phyloP scores from a whole-genome alignment of 1,140 invertebrate genomes.

The Philopotamus ludificatus region DNA sequence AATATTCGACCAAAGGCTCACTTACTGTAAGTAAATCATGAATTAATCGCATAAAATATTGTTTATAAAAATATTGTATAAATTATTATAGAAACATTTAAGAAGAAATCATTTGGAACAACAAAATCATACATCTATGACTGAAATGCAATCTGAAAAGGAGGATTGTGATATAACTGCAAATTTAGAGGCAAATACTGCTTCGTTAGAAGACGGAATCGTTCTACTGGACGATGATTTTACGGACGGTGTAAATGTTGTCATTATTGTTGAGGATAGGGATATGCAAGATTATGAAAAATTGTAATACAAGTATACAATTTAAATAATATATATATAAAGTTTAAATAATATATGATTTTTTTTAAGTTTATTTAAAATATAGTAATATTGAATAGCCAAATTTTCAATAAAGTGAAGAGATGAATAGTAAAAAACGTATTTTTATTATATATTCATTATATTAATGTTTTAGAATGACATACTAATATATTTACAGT shows the following conservation, averaged over 20 bases:
- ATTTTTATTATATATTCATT: no score
- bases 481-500: no score
- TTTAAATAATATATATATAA: not conserved
- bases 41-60: constrained; percentile 5
- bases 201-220: not conserved
- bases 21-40: constrained; percentile 23
- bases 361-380: not conserved
- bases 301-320: not conserved
- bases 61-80: not conserved
- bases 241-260: constrained; percentile 4
- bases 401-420: no score
- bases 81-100: constrained; percentile 29
- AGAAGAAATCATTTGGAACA: constrained; percentile 26
- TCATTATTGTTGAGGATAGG: not conserved
- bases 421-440: no score
- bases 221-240: constrained; percentile 3
- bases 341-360: not conserved
- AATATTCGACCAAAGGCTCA: constrained; percentile 31
- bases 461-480: no score
- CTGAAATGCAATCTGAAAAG: no score
- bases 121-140: not conserved
- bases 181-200: not conserved
- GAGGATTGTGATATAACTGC: not conserved
- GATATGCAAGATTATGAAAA: no score
- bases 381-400: no score